Percentiles rank a stretch among this genome's conserved stretches.
Evolutionary conservation across 1,140 invertebrate genomes (phyloP).

Genomic region (Eupeodes corollae): DNA sequence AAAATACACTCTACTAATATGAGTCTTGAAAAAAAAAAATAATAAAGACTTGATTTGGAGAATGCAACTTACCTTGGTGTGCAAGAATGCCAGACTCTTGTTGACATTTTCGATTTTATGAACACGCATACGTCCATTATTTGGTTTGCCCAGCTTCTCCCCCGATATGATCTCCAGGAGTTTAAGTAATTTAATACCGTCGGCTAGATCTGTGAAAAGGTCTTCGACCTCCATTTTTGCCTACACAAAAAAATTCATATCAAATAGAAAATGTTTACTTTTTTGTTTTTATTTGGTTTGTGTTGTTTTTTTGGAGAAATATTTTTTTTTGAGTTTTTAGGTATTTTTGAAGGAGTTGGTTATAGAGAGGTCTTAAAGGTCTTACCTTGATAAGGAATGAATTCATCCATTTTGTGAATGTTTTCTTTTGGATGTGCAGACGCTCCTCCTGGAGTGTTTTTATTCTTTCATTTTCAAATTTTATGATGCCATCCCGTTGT

Average conservation of each 20-base stretch:
- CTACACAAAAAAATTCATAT: constrained; percentile 37
- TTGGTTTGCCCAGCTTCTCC: constrained; percentile 92
- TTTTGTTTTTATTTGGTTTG: background rate
- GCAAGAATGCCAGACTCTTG: constrained; percentile 93
- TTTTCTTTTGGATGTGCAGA: constrained; percentile 97
- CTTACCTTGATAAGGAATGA: constrained; percentile 92
- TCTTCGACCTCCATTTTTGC: constrained; percentile 94
- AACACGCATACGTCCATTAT: constrained; percentile 92
- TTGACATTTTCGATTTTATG: constrained; percentile 99
- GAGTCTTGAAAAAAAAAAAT: no score
- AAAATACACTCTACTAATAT: no score
- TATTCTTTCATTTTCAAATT: constrained; percentile 94
- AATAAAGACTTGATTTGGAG: no score
- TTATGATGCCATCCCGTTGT: constrained; percentile 78
- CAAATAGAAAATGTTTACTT: background rate
- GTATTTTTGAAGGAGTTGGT: no score
- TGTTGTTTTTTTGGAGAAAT: background rate
- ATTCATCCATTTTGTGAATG: constrained; percentile 99
- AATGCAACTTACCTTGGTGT: constrained; percentile 72
- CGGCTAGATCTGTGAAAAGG: constrained; percentile 89
- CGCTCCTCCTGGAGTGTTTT: constrained; percentile 93
- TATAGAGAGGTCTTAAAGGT: no score
- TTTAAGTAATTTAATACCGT: constrained; percentile 91
- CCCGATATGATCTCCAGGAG: constrained; percentile 98
- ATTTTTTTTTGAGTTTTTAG: background rate